Evolutionary conservation across 2,113 vertebrate species (phyloP), one percentile per base, ranked within the genome.

Genomic region (Cynocephalus volans): DNA sequence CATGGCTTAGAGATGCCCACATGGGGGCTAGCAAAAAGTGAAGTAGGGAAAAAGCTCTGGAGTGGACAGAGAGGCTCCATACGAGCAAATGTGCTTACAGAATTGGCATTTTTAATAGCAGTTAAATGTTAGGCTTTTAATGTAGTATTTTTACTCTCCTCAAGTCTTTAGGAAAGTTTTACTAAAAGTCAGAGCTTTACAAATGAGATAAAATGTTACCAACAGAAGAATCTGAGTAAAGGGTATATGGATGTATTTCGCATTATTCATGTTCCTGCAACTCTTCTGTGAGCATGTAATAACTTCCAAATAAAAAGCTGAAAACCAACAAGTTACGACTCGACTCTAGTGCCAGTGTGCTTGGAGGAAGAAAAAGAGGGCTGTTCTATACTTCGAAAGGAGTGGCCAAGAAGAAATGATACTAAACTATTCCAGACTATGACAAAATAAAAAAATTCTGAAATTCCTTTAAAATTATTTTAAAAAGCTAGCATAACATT

Each of bases 141-240:
- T 67, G 62, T 36, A 54, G 50, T 45, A 92, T 23, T 56, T 75
- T 81, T 69, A 86, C 41, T 73, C 15, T 62, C 76, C 6, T 14
- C 52, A 50, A 70, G 12, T 65, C 48, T 56, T 28, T 64, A 95
- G 45, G 15, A 56, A 76, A 91, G 54, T 90, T 75, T 93, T 54
- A 62, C 79, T 77, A 67, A 23, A 92, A 89, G 24, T 84, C n/a
- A 62, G 24, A 81, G 11, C 13, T 70, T 94, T 73, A 96, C 33
- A 76, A 95, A 80, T 62, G 33, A 8, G 26, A 81, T 60, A 97
- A 92, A 90, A 65, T 65, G 17, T 36, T 86, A 76, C 45, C 75
- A 94, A 48, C 5, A 82, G 33, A 54, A 12, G 54, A 92, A 89
- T 70, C 3, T 81, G 48, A 92, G 60, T 69, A n/a, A 76, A 67